phyloP scores from a whole-genome alignment of 1,140 invertebrate species.

The Idris sp. region DNA sequence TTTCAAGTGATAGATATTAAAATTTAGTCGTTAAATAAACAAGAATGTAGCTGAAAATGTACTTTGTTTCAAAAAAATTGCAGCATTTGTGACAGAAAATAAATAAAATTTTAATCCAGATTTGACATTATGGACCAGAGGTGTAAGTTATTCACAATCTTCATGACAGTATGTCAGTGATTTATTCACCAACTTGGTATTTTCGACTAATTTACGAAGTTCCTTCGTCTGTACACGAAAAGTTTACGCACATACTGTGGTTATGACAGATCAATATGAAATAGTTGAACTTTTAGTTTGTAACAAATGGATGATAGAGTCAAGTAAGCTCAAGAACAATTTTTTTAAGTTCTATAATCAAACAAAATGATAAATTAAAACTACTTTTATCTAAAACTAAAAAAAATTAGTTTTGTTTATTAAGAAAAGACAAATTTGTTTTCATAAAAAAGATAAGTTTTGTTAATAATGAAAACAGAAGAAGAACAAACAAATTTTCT shows the following conservation, averaged over 20 bases:
- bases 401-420: too few species aligned
- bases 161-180: slow-evolving; percentile 44
- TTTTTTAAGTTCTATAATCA: too few species aligned
- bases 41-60: too few species aligned
- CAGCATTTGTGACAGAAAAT: neutral
- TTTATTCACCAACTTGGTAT: slow-evolving; percentile 52
- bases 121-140: slow-evolving; percentile 2
- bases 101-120: slow-evolving; percentile 9
- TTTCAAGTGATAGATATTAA: slow-evolving; percentile 2
- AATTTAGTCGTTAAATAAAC: too few species aligned
- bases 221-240: slow-evolving; percentile 29
- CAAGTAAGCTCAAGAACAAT: neutral
- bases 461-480: too few species aligned
- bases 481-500: too few species aligned
- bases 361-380: too few species aligned
- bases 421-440: too few species aligned
- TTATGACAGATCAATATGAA: slow-evolving; percentile 48
- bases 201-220: slow-evolving; percentile 55
- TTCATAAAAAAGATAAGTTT: too few species aligned
- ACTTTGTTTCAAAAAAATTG: neutral
- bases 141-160: slow-evolving; percentile 42
- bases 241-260: slow-evolving; percentile 44
- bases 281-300: slow-evolving; percentile 19
- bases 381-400: too few species aligned
- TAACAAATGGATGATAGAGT: slow-evolving; percentile 5